A percentile compares a stretch with the other conserved stretches of the same genome.
Conservation (phyloP, 2,113 vertebrate species). For the Fulica atra region DNA sequence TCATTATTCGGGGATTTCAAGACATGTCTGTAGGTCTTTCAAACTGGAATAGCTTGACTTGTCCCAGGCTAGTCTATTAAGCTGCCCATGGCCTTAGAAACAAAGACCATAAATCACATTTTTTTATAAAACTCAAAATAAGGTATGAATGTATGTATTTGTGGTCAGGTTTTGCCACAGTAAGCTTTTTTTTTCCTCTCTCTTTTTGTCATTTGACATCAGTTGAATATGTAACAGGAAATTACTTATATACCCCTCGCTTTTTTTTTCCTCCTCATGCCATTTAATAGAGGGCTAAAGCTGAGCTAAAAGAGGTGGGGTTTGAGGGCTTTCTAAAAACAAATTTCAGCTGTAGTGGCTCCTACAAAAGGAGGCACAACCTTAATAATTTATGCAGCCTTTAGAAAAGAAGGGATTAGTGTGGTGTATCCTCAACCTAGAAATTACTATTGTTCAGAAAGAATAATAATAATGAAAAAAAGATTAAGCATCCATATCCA, state of each 20-base stretch:
- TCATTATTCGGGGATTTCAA: conserved; percentile 43
- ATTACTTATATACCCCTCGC: neutral
- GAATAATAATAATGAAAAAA: conserved; percentile 53
- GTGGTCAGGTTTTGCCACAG: neutral
- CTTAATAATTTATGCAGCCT: conserved; percentile 8
- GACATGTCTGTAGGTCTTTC: neutral
- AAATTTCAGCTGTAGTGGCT: neutral
- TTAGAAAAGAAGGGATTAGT: conserved; percentile 43
- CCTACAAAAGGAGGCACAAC: neutral
- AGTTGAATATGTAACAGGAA: neutral
- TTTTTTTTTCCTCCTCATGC: neutral
- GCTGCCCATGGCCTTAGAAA: neutral
- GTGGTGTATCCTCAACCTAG: neutral
- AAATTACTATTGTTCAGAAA: conserved; percentile 45
- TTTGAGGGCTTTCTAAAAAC: neutral
- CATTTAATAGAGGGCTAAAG: neutral
- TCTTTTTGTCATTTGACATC: neutral
- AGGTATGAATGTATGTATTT: neutral
- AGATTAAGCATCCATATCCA: conserved; percentile 19
- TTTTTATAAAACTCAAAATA: neutral
- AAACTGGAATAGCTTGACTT: neutral
- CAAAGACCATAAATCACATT: neutral
- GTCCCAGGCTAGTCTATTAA: neutral
- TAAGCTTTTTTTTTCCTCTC: neutral
- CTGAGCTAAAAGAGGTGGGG: neutral